These are phyloP conservation scores for Aphelinus atriplicis DNA, from an alignment of 1,140 invertebrate species.

Conservation along the genomic window DNA sequence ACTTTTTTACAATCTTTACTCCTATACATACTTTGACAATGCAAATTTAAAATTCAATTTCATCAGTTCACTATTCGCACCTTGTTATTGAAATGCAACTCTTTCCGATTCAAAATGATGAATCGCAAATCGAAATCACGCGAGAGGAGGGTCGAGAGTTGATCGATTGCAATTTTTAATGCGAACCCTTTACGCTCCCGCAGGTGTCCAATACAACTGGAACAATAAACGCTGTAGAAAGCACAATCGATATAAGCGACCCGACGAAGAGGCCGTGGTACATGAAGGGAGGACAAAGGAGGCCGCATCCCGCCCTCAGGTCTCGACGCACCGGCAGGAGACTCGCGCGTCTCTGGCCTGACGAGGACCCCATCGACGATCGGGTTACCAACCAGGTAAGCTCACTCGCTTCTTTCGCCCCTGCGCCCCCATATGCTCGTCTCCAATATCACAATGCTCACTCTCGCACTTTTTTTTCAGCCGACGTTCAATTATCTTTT, in stretches of 20 bases:
- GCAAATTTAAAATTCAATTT: no score
- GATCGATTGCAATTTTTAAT: not conserved
- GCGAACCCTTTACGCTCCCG: constrained; percentile 4
- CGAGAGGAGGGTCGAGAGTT: not conserved
- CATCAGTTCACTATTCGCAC: not conserved
- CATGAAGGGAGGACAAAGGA: constrained; percentile 69
- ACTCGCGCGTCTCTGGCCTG: constrained; percentile 69
- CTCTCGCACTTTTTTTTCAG: no score
- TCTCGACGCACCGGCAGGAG: constrained; percentile 62
- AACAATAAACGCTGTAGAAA: constrained; percentile 47
- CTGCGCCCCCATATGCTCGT: no score
- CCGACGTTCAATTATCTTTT: no score
- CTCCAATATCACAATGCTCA: no score
- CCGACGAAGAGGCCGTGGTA: constrained; percentile 69
- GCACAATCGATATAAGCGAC: constrained; percentile 47
- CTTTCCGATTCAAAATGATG: not conserved
- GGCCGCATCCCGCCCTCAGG: constrained; percentile 63
- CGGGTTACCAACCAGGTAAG: constrained; percentile 75
- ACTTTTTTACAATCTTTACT: constrained; percentile 8
- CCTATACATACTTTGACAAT: not conserved
- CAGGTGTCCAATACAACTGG: constrained; percentile 54
- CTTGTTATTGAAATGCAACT: not conserved
- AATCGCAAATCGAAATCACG: not conserved
- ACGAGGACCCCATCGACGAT: constrained; percentile 69
- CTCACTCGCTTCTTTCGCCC: no score